A percentile compares a stretch with the other conserved stretches of the same genome.
Evolutionary conservation across 92 coral and sea anemone genomes (phyloP).

Genomic region (Paragorgia papillata): DNA sequence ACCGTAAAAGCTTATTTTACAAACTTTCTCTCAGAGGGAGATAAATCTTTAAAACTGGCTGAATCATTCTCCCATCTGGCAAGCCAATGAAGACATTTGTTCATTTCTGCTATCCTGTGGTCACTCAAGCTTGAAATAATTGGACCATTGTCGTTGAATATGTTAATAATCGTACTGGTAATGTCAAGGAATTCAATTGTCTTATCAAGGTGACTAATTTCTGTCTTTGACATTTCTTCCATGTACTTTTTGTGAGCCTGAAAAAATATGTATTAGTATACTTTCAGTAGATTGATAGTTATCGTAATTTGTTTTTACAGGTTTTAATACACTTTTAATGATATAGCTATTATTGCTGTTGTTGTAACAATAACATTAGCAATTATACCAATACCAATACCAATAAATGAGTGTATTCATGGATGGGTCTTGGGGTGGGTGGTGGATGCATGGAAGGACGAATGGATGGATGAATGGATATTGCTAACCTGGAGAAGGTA

Average conservation of each 20-base stretch:
- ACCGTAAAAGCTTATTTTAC: conserved; percentile 35
- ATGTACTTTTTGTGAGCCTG: neutral
- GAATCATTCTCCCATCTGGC: conserved; percentile 35
- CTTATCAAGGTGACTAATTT: conserved; percentile 10
- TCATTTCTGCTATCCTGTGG: neutral
- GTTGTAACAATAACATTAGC: too few relatives aligned
- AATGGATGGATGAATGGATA: too few relatives aligned
- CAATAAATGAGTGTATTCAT: too few relatives aligned
- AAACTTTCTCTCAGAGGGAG: conserved; percentile 41
- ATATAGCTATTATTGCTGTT: too few relatives aligned
- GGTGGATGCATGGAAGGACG: too few relatives aligned
- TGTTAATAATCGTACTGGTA: conserved; percentile 38
- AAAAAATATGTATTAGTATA: neutral
- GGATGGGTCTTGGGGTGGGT: too few relatives aligned
- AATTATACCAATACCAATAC: too few relatives aligned
- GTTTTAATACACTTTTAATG: too few relatives aligned
- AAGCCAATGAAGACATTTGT: conserved; percentile 49
- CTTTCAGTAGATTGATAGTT: neutral
- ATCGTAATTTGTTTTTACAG: too few relatives aligned
- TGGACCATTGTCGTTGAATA: conserved; percentile 32
- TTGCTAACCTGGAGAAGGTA: too few relatives aligned
- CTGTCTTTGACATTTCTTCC: neutral
- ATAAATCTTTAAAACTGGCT: conserved; percentile 3
- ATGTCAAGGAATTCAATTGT: conserved; percentile 36
- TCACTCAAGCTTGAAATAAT: neutral